Conservation (phyloP, 2,113 vertebrate species). For the Triplophysa rosa region DNA sequence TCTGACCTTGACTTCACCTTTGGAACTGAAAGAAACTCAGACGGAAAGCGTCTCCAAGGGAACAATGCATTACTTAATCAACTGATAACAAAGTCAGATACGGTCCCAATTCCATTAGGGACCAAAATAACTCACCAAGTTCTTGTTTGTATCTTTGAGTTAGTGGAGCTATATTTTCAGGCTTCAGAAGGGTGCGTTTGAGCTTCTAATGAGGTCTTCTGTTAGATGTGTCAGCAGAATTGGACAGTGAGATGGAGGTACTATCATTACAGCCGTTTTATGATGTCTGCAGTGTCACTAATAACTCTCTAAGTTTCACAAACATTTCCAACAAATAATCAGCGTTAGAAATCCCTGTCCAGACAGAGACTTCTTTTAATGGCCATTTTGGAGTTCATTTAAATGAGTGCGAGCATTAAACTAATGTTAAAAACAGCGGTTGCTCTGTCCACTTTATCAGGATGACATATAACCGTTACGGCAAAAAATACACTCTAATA, state of each 20-base stretch:
- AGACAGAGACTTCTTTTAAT: neutral
- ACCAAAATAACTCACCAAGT: slow-evolving; percentile 65
- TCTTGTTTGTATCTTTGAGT: slow-evolving; percentile 58
- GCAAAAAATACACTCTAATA: neutral
- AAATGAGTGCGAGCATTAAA: slow-evolving; percentile 5
- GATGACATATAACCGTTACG: neutral
- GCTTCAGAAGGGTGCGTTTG: slow-evolving; percentile 31
- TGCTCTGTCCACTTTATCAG: neutral
- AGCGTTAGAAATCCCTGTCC: neutral
- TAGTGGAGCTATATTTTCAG: slow-evolving; percentile 51
- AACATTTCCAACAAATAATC: neutral
- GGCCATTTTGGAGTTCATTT: slow-evolving; percentile 14
- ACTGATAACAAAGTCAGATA: slow-evolving; percentile 74
- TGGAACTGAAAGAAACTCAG: slow-evolving; percentile 58
- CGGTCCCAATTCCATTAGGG: slow-evolving; percentile 69
- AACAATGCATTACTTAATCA: slow-evolving; percentile 73
- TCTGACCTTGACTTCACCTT: slow-evolving; percentile 76
- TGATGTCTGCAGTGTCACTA: slow-evolving; percentile 16
- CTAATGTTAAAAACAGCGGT: neutral
- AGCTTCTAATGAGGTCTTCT: slow-evolving; percentile 56
- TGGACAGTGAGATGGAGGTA: slow-evolving; percentile 16
- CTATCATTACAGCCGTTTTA: slow-evolving; percentile 23
- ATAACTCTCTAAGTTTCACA: neutral
- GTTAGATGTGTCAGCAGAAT: slow-evolving; percentile 55
- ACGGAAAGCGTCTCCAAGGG: slow-evolving; percentile 51